Evolutionary conservation across 2,797 vertebrate species (phyloP).

Genomic region (Takifugu rubripes): DNA sequence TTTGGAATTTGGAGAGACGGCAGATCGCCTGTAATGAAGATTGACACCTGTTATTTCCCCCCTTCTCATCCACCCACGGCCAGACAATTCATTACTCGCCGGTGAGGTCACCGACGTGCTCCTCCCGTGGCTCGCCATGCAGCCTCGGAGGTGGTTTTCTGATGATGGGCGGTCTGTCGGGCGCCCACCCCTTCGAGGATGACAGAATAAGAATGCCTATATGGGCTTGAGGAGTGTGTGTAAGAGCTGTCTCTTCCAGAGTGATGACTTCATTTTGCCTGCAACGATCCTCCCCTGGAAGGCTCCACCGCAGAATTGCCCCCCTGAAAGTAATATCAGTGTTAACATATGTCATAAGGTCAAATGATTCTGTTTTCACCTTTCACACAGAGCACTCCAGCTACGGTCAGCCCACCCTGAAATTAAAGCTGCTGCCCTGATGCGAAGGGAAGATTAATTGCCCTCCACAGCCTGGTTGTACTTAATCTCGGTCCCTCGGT

Average conservation of each 20-base stretch:
- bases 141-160: slow-evolving; percentile 40
- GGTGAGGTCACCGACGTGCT: slow-evolving; percentile 51
- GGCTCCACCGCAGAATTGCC: slow-evolving; percentile 28
- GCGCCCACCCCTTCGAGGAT: slow-evolving; percentile 43
- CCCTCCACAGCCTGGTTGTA: slow-evolving; percentile 44
- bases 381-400: slow-evolving; percentile 36
- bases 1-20: slow-evolving; percentile 73
- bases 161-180: slow-evolving; percentile 28
- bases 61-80: slow-evolving; percentile 43
- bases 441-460: slow-evolving; percentile 60
- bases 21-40: slow-evolving; percentile 77
- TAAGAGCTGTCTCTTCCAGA: slow-evolving; percentile 57
- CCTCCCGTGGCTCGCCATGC: slow-evolving; percentile 20
- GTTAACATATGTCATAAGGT: slow-evolving; percentile 58
- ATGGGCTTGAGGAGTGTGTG: slow-evolving; percentile 40
- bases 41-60: slow-evolving; percentile 74
- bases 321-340: slow-evolving; percentile 50
- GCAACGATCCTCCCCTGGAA: slow-evolving; percentile 26
- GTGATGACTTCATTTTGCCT: slow-evolving; percentile 62
- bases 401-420: slow-evolving; percentile 38
- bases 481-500: slow-evolving; percentile 49
- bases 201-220: slow-evolving; percentile 37
- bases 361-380: slow-evolving; percentile 50
- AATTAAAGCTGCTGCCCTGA: slow-evolving; percentile 47
- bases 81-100: slow-evolving; percentile 52